Evolutionary conservation across 1,140 invertebrate genomes (phyloP).

Genomic region (Brachionus paranguensis): DNA sequence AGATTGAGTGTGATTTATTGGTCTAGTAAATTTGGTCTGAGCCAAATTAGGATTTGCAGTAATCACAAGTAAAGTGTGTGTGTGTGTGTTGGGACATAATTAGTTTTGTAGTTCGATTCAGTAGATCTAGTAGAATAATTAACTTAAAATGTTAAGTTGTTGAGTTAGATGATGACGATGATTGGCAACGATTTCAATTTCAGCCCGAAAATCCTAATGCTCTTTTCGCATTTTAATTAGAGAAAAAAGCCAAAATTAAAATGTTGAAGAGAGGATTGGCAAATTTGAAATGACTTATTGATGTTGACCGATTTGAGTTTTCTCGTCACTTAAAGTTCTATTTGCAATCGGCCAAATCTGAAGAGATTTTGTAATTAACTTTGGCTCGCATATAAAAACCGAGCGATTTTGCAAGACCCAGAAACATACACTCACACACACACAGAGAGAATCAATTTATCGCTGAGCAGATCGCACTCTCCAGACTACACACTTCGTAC

Average conservation of each 20-base stretch:
- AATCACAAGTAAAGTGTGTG: background rate
- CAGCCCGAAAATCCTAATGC: background rate
- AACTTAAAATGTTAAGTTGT: constrained; percentile 16
- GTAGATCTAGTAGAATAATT: background rate
- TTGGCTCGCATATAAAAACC: background rate
- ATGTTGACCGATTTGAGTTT: background rate
- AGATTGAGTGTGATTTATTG: background rate
- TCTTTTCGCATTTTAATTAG: background rate
- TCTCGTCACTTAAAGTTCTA: background rate
- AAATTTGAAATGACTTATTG: background rate
- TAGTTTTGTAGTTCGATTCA: background rate
- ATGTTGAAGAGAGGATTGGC: background rate
- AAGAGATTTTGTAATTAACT: constrained; percentile 29
- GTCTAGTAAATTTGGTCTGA: background rate
- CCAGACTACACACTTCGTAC: background rate
- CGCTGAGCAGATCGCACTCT: background rate
- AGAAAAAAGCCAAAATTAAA: background rate
- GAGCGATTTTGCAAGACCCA: background rate
- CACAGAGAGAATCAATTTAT: background rate
- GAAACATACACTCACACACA: too few relatives aligned
- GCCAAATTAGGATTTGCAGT: background rate
- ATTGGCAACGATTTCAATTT: background rate
- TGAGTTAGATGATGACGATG: constrained; percentile 6
- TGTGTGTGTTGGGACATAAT: background rate
- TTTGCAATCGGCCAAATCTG: background rate